Base-by-base conservation (phyloP, 92 coral and sea anemone species). In the Palythoa grandiflora region DNA sequence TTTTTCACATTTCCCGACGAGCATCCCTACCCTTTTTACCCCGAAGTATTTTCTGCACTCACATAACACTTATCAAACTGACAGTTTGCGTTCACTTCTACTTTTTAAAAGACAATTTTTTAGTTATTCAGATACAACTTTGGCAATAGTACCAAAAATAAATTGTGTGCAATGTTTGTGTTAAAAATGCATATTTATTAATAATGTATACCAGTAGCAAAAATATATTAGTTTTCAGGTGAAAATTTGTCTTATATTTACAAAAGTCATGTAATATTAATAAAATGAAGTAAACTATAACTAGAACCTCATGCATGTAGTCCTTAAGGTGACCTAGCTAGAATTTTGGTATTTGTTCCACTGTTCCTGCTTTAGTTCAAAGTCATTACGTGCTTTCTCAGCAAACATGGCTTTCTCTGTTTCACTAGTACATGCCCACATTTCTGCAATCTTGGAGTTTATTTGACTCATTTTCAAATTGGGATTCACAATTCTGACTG, bases 1-100 rank as follows among this genome's bases (percentile, higher is more conserved):
- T 28, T 28, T 28, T 28, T 28, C 28, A 28, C 28, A 28, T 28
- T 28, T 28, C 28, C 28, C 28, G 28, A 28, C 28, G 28, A 28
- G 28, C 28, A 28, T 28, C 28, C 28, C 28, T 28, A 28, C 0
- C 28, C 28, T 28, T 28, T 28, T 28, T 28, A 28, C 28, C 28
- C 28, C 28, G 28, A 28, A 28, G 71, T 66, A 66, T 66, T 66
- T n/a, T 66, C 71, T 66, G 71, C 71, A 66, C 71, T 66, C 71
- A 66, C 71, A 66, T 17, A 66, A 66, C 71, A 66, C 71, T 35
- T 71, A 71, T 71, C 50, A 71, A 50, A 10, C n/a, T 37, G 50
- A 71, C 75, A 71, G 75, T 71, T 71, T 71, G 75, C 50, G 35
- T 71, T 71, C 17, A 71, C 75, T 71, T 71, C 75, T 71, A 71